Evolutionary conservation across 2,113 vertebrate species (phyloP).

Genomic region (Mesoclemmys tuberculata): DNA sequence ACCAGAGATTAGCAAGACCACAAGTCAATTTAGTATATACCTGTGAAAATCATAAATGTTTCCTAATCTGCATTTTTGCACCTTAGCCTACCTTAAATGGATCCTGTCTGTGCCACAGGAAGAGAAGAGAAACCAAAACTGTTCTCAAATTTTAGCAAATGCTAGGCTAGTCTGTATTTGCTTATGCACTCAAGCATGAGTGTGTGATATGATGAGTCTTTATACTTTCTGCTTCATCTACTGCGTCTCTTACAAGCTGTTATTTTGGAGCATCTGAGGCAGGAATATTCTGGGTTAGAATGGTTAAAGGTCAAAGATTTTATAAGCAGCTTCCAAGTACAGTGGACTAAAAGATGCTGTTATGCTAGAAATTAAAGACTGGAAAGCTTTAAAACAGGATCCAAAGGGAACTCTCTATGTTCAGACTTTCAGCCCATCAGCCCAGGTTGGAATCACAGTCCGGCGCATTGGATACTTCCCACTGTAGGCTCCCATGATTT

Average conservation of each 20-base stretch:
- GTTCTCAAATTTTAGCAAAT: not conserved
- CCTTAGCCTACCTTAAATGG: not conserved
- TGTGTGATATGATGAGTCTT: not conserved
- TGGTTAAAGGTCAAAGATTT: not conserved
- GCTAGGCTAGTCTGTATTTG: not conserved
- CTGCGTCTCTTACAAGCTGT: not conserved
- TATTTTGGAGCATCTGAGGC: constrained; percentile 21
- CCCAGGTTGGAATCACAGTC: not conserved
- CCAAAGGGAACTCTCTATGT: not conserved
- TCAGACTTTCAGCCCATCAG: not conserved
- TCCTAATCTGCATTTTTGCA: not conserved
- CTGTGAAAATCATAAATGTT: not conserved
- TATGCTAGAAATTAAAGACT: not conserved
- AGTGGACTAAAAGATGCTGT: not conserved
- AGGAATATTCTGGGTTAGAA: not conserved
- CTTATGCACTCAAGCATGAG: not conserved
- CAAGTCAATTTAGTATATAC: not conserved
- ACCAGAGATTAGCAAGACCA: not conserved
- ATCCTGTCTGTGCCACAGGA: not conserved
- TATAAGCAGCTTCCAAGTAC: not conserved
- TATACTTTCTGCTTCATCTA: constrained; percentile 63
- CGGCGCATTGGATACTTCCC: not conserved
- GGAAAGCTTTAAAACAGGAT: not conserved
- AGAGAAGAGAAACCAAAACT: not conserved
- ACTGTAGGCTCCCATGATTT: not conserved